These are phyloP conservation scores for Colinus virginianus DNA, from an alignment of 2,113 vertebrate species.

Conservation along the genomic window DNA sequence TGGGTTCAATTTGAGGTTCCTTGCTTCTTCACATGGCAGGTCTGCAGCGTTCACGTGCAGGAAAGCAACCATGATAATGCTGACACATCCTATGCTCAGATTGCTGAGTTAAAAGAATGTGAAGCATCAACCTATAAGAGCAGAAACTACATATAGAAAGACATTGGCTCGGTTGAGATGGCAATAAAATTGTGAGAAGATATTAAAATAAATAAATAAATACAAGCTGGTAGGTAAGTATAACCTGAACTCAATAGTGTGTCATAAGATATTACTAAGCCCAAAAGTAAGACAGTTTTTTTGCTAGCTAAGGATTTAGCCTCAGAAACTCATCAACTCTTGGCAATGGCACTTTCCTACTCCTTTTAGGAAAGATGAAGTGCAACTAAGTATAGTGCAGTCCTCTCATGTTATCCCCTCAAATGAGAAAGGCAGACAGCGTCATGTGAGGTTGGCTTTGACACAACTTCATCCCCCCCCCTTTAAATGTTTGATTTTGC, in stretches of 20 bases:
- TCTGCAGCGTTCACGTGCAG: rapidly evolving
- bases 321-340: not conserved
- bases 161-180: not conserved
- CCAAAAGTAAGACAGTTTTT: not conserved
- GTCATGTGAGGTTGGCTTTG: not conserved
- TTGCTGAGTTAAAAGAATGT: not conserved
- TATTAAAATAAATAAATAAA: not conserved
- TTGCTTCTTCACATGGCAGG: not conserved
- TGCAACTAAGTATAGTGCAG: not conserved
- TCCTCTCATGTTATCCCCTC: not conserved
- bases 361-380: not conserved
- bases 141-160: not conserved
- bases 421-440: not conserved
- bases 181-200: not conserved
- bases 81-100: not conserved
- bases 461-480: not conserved
- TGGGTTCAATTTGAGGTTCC: not conserved
- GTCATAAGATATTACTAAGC: not conserved
- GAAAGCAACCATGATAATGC: not conserved
- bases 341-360: not conserved
- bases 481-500: not conserved
- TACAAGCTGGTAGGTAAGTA: not conserved
- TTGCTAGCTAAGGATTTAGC: not conserved
- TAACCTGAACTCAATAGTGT: not conserved
- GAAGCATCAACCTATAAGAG: not conserved